Percentiles rank a stretch among this genome's conserved stretches.
phyloP scores from a whole-genome alignment of 2,113 vertebrate genomes.

The Enhydra lutris region DNA sequence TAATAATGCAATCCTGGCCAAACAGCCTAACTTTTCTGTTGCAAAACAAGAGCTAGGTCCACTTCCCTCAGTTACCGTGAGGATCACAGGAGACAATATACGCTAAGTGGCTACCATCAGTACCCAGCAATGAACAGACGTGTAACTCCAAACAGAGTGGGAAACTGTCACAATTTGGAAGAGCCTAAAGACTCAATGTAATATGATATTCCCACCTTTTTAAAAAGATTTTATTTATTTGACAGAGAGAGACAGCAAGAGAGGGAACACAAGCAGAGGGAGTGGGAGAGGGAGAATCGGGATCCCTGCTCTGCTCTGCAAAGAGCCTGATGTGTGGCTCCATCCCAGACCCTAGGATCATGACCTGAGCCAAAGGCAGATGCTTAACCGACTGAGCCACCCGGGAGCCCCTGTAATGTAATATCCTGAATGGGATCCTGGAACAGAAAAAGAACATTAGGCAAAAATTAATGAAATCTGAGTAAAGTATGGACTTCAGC shows the following conservation, averaged over 20 bases:
- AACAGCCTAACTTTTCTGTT: not conserved
- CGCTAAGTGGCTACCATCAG: not conserved
- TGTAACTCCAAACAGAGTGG: not conserved
- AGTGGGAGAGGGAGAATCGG: too few species aligned
- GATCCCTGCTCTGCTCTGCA: too few species aligned
- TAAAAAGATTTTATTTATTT: too few species aligned
- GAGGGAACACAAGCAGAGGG: too few species aligned
- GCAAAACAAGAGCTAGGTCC: not conserved
- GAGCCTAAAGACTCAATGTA: not conserved
- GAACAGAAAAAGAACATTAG: not conserved
- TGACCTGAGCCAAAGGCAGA: too few species aligned
- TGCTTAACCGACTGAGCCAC: too few species aligned
- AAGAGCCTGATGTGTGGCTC: too few species aligned
- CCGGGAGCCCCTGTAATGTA: not conserved
- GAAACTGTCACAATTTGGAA: not conserved
- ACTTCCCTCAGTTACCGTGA: not conserved
- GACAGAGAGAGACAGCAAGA: too few species aligned
- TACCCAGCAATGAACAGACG: not conserved
- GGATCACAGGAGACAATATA: not conserved
- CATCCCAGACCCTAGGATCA: too few species aligned
- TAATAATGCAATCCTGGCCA: not conserved
- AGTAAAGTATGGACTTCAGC: not conserved
- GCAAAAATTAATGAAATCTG: conserved; percentile 1
- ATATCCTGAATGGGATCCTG: not conserved
- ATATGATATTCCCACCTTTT: too few species aligned